phyloP scores from a whole-genome alignment of 2,797 vertebrate genomes.

The Melanitta fusca region DNA sequence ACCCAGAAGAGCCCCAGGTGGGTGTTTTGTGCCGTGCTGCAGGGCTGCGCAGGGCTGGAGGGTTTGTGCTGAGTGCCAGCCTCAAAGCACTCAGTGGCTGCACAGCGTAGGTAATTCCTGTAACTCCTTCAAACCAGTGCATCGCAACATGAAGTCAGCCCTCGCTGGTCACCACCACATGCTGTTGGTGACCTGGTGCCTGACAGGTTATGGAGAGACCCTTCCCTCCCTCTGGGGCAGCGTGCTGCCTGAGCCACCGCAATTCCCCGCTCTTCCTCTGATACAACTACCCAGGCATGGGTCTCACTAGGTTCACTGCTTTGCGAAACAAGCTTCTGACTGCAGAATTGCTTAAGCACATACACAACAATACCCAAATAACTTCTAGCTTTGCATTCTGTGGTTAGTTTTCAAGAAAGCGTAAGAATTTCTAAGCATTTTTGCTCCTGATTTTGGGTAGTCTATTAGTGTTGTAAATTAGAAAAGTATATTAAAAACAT shows the following conservation, averaged over 20 bases:
- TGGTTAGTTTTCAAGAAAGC: background rate
- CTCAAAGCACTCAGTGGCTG: background rate
- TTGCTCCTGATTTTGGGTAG: background rate
- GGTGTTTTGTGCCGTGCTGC: background rate
- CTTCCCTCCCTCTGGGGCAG: background rate
- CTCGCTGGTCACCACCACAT: accelerated
- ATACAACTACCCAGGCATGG: background rate
- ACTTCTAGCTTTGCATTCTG: background rate
- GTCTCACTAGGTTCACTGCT: background rate
- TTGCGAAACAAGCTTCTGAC: background rate
- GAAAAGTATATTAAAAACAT: background rate
- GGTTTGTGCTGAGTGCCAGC: background rate
- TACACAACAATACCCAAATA: background rate
- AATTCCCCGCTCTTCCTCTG: background rate
- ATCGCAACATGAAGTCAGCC: background rate
- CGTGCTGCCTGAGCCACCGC: background rate
- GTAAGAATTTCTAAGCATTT: background rate
- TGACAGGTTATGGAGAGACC: background rate
- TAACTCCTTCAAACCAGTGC: background rate
- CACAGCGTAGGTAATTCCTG: background rate
- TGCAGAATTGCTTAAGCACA: background rate
- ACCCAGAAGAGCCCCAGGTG: background rate
- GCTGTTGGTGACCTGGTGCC: background rate
- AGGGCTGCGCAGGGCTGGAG: background rate
- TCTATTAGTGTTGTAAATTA: background rate